Evolutionary conservation across 2,113 vertebrate species (phyloP).

Genomic region (Sander lucioperca): DNA sequence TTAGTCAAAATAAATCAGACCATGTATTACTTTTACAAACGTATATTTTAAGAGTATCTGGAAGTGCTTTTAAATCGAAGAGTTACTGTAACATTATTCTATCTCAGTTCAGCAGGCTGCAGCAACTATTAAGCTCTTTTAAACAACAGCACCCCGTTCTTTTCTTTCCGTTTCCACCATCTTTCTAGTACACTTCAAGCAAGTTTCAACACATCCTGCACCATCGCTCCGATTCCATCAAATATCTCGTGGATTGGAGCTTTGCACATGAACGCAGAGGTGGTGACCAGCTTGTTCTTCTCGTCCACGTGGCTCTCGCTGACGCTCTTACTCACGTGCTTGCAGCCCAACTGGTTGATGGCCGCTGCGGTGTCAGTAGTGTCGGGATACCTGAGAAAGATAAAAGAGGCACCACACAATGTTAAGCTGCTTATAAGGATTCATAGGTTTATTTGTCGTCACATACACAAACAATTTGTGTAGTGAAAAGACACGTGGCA

Average conservation of each 20-base stretch:
- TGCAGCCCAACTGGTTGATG: conserved; percentile 83
- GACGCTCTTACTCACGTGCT: conserved; percentile 84
- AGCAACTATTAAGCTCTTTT: not conserved
- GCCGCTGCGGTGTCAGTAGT: conserved; percentile 81
- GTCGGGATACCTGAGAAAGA: conserved; percentile 83
- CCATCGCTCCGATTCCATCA: conserved; percentile 85
- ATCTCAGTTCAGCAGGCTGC: not conserved
- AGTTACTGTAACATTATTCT: not conserved
- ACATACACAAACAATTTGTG: not conserved
- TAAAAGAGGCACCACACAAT: not conserved
- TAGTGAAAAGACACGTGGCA: not conserved
- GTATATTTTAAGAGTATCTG: not conserved
- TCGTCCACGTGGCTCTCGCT: conserved; percentile 84
- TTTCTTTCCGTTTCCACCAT: not conserved
- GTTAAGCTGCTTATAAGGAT: not conserved
- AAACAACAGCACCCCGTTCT: not conserved
- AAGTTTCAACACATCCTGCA: conserved; percentile 82
- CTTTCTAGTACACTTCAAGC: conserved; percentile 49
- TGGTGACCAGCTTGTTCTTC: conserved; percentile 86
- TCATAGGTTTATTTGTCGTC: not conserved
- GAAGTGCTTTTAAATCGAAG: conserved; percentile 29
- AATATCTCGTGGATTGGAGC: conserved; percentile 85
- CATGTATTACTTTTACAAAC: not conserved
- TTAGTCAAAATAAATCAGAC: not conserved
- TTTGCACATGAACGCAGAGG: conserved; percentile 86